phyloP scores from a whole-genome alignment of 1,140 invertebrate genomes.

The Diuraphis noxia region DNA sequence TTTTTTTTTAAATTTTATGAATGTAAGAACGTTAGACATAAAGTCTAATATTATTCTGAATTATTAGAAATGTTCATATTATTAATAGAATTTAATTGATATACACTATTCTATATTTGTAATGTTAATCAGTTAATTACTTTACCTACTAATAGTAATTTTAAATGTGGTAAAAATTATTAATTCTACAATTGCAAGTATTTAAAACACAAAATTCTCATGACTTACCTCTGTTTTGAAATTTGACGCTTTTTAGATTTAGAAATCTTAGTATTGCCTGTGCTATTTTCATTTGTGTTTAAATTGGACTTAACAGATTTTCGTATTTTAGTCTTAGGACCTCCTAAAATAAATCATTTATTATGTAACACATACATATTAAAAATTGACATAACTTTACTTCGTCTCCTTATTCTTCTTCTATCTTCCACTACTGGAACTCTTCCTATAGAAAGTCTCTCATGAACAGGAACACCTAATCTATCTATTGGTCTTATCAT shows the following conservation, averaged over 20 bases:
- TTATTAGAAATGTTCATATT: too few relatives aligned
- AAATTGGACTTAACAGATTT: neutral
- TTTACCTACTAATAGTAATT: too few relatives aligned
- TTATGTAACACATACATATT: neutral
- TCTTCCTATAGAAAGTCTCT: slow-evolving; percentile 21
- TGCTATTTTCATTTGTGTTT: neutral
- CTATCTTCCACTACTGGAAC: slow-evolving; percentile 28
- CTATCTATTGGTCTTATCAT: slow-evolving; percentile 17
- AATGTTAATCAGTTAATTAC: too few relatives aligned
- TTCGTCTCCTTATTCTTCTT: slow-evolving; percentile 36
- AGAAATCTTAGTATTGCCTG: neutral
- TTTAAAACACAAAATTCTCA: neutral
- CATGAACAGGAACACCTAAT: slow-evolving; percentile 36
- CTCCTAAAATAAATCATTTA: neutral
- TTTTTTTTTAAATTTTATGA: too few relatives aligned
- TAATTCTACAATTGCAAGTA: neutral
- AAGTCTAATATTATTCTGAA: too few relatives aligned
- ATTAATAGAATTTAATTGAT: too few relatives aligned
- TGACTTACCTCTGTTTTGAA: slow-evolving; percentile 20
- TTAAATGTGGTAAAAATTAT: neutral
- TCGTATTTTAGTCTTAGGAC: neutral
- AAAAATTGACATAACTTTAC: neutral
- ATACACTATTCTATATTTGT: too few relatives aligned
- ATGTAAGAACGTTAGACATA: too few relatives aligned
- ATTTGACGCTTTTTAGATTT: neutral